These are phyloP conservation scores for Siphamia tubifer DNA, from an alignment of 2,113 vertebrate species.

Conservation along the genomic window DNA sequence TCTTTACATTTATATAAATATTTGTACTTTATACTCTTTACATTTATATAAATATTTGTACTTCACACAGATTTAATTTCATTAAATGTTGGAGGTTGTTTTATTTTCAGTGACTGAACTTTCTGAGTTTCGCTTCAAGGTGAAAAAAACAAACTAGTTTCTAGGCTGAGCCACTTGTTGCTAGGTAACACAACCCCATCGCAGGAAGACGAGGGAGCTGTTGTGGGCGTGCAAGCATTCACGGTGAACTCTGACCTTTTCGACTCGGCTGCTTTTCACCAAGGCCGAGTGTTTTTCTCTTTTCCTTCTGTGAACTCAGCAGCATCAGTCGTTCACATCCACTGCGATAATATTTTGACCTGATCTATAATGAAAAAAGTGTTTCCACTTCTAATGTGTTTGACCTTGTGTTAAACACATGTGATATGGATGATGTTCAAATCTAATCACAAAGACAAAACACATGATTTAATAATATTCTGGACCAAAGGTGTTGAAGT, in stretches of 20 bases:
- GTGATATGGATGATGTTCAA: too few relatives aligned
- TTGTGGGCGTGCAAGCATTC: constrained; percentile 49
- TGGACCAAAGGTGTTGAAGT: too few relatives aligned
- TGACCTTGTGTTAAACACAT: background rate
- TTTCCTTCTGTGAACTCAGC: constrained; percentile 16
- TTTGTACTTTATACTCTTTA: too few relatives aligned
- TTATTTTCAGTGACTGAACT: background rate
- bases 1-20: too few relatives aligned
- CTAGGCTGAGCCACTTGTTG: constrained; percentile 35
- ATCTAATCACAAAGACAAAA: too few relatives aligned
- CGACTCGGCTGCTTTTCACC: constrained; percentile 38
- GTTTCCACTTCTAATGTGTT: too few relatives aligned
- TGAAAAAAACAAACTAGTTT: background rate
- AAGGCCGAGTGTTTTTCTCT: constrained; percentile 34
- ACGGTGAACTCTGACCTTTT: constrained; percentile 39
- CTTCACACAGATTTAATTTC: too few relatives aligned
- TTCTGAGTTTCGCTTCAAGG: constrained; percentile 8
- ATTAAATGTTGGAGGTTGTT: too few relatives aligned
- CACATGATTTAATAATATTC: too few relatives aligned
- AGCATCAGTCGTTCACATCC: background rate
- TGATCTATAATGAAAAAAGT: too few relatives aligned
- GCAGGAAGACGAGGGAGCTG: constrained; percentile 33
- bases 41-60: too few relatives aligned
- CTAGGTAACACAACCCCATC: constrained; percentile 52
- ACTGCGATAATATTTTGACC: background rate